Evolutionary conservation across 2,888 invertebrate species (phyloP), one percentile per base, ranked within the genome.

Genomic region (Sesamia inferens): DNA sequence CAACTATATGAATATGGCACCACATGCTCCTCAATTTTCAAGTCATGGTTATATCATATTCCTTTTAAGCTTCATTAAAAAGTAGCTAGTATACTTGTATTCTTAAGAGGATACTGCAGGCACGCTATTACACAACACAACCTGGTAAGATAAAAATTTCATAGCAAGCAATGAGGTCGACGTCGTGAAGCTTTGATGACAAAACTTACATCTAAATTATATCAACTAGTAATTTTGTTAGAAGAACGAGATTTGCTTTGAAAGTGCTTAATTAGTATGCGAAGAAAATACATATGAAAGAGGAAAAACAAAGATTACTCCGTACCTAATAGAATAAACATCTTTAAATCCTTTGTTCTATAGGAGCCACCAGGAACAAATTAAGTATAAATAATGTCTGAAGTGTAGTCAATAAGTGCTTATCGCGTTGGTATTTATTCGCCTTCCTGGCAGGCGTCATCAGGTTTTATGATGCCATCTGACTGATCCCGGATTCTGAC

Each of bases 81-180:
- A 64, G 64, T 44, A 67, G 3, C 31, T 31, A 71, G 69, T 71
- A 74, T 54, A 48, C 57, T 44, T 44, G 76, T 47, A 39, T 68
- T 68, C 54, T 80, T 79, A 70, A 61, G 71, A 70, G 44, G 73
- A 58, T 47, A 69, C 42, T 59, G 68, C 63, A 73, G 57, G 54
- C 68, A 71, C 47, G 65, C 42, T 64, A 55, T 55, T 57, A 55
- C 31, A 57, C 22, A 24, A 72, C 54, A 71, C 68, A 75, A 74
- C 74, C 77, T 80, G 83, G 74, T n/a, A 54, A 77, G 64, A 83
- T 76, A 83, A 67, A 66, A 68, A 72, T 66, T 83, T 71, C 54
- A 19, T 71, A 57, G 57, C 66, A 57, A 58, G 74, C 55, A 42
- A 72, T 72, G 70, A 70, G 71, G 77, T 68, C 69, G 58, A 71